These are phyloP conservation scores for Oreochromis aureus DNA, from an alignment of 2,113 vertebrate genomes.

Conservation along the genomic window DNA sequence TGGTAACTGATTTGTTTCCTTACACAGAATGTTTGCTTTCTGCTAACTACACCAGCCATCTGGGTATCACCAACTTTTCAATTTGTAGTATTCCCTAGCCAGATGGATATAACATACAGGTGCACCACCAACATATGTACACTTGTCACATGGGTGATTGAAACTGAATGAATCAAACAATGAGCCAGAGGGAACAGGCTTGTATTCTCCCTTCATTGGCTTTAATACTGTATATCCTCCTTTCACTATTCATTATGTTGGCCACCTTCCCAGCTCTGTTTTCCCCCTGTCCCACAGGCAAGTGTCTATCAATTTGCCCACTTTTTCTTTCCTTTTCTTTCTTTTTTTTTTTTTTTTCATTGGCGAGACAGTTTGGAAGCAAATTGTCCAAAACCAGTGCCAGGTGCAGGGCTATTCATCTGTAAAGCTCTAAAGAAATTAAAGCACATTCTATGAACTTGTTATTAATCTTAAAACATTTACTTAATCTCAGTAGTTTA, in stretches of 20 bases:
- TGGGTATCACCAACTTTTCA: slow-evolving; percentile 5
- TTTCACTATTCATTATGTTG: slow-evolving; percentile 33
- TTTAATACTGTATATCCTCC: slow-evolving; percentile 5
- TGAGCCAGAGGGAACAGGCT: neutral
- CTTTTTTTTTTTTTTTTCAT: neutral
- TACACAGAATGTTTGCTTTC: slow-evolving; percentile 11
- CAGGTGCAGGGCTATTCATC: neutral
- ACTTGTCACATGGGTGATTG: slow-evolving; percentile 20
- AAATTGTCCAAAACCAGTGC: neutral
- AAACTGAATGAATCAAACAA: slow-evolving; percentile 26
- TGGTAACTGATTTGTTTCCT: neutral
- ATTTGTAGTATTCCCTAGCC: slow-evolving; percentile 2
- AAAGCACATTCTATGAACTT: neutral
- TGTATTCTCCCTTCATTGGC: slow-evolving; percentile 6
- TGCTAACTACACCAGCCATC: slow-evolving; percentile 1
- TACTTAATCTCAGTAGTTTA: neutral
- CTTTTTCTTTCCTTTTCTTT: neutral
- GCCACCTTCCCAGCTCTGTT: slow-evolving; percentile 22
- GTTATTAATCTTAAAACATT: neutral
- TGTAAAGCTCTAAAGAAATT: neutral
- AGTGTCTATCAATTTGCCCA: neutral
- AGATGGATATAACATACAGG: slow-evolving; percentile 34
- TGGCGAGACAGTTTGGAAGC: neutral
- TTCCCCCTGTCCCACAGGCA: neutral
- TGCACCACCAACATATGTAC: slow-evolving; percentile 15